Evolutionary conservation across 2,113 vertebrate species (phyloP), one percentile per base, ranked within the genome.

Genomic region (Engystomops pustulosus): DNA sequence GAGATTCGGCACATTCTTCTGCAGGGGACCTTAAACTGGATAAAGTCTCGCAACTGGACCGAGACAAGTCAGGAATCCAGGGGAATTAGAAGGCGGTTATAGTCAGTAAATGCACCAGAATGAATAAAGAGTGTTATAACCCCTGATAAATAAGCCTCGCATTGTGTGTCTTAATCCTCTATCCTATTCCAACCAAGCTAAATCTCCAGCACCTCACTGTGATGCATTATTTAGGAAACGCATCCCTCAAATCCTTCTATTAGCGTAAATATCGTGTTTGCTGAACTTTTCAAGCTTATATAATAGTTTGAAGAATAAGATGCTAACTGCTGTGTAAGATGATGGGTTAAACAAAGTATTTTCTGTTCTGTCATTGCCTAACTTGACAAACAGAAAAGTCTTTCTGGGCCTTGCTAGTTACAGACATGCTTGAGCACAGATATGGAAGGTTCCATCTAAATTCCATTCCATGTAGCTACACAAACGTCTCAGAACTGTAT

Each of bases 401-500:
- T 70, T 41, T 70, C 32, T 89, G 20, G 1, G 1, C 51, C 84
- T 75, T 85, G 69, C 86, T 79, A 41, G 74, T 88, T 75, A 14
- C 58, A 85, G 41, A 55, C 85, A 47, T 80, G 76, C 87, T 87
- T 58, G 49, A 68, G 88, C 88, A 71, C 55, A 87, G 23, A 51
- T 83, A 80, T 86, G 86, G 47, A 53, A 67, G 79, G 75, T n/a
- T 83, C 81, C 49, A 82, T 86, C 77, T 79, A 85, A 88, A 86
- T 89, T 75, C 81, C 6, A 17, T 27, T 45, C 77, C 86, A 87
- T 90, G 34, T 84, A 86, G 85, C 67, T 25, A 83, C 87, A 78
- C 18, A 86, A 77, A 65, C 86, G 86, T 71, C 27, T 68, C 44
- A 18, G 25, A 79, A n/a, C 20, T 53, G 20, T 4, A 1, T n/a